phyloP scores from a whole-genome alignment of 2,888 invertebrate genomes.

The Troides oblongomaculatus region DNA sequence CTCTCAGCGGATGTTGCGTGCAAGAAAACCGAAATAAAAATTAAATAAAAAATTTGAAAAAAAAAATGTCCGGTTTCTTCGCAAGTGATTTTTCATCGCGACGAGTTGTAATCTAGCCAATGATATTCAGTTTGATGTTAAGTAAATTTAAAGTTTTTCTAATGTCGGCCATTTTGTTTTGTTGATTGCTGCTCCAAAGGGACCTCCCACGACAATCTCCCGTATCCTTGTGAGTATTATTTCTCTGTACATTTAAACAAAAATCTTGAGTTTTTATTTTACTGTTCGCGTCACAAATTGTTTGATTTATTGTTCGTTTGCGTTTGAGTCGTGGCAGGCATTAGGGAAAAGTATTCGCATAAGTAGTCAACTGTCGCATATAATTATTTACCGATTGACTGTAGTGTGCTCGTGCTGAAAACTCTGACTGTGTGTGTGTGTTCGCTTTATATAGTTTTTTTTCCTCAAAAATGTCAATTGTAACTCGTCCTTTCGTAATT shows the following conservation, averaged over 20 bases:
- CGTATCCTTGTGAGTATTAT: slow-evolving; percentile 82
- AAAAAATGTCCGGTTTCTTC: slow-evolving; percentile 18
- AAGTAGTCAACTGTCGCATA: slow-evolving; percentile 27
- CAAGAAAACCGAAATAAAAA: slow-evolving; percentile 35
- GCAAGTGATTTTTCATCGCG: slow-evolving; percentile 11
- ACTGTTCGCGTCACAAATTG: slow-evolving; percentile 20
- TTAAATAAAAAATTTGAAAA: slow-evolving; percentile 21
- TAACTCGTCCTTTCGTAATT: slow-evolving; percentile 44
- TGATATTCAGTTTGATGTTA: slow-evolving; percentile 29
- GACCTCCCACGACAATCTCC: slow-evolving; percentile 82
- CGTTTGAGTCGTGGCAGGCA: slow-evolving; percentile 26
- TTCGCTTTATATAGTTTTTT: slow-evolving; percentile 47
- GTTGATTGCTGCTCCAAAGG: slow-evolving; percentile 72
- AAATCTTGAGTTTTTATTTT: neutral
- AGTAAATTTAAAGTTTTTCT: slow-evolving; percentile 26
- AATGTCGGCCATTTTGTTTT: slow-evolving; percentile 45
- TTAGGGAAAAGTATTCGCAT: slow-evolving; percentile 30
- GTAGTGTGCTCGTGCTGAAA: slow-evolving; percentile 28
- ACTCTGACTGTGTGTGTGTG: slow-evolving; percentile 45
- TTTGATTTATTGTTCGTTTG: slow-evolving; percentile 3
- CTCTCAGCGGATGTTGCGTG: slow-evolving; percentile 34
- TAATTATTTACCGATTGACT: slow-evolving; percentile 29
- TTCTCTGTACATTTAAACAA: slow-evolving; percentile 18
- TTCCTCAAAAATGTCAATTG: slow-evolving; percentile 37
- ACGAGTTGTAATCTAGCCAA: slow-evolving; percentile 16